Base-by-base conservation (phyloP, 2,797 vertebrate genomes). In the Fistularia commersonii region DNA sequence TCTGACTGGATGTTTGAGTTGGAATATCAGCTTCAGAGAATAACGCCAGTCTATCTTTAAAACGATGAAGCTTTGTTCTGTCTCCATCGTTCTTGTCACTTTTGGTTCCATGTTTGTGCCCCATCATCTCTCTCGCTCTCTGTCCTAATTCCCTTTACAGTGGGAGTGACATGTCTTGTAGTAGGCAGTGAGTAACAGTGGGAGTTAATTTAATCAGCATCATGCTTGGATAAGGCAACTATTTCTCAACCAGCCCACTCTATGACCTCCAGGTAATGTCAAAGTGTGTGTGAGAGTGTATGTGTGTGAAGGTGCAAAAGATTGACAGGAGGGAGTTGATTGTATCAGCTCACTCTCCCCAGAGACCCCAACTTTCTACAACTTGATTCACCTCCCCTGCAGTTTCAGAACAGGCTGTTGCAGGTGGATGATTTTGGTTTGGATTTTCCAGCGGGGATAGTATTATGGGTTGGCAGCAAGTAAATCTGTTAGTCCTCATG, bases 181-280 rank as follows among this genome's bases (percentile, higher is more conserved):
- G 58, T 61, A 51, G 61, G 42, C 64, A 44, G 32, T 43, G 50
- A 66, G 50, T 57, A 64, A 52, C 49, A 51, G 41, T 51, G 58
- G 61, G 51, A 57, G 52, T 57, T 60, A 46, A 74, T 80, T 64
- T 67, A 77, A 82, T 78, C 68, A 81, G 59, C 46, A 62, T 64
- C 56, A 48, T 70, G 74, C 62, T 72, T 56, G 40, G 44, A 57
- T 44, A 61, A 72, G 51, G 35, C 46, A 54, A 39, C 44, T 50
- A 41, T 67, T 74, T 68, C 62, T 74, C 62, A 74, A 59, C 38
- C 55, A 61, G 50, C 71, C 48, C 53, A 61, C 54, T 73, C 44
- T 23, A 49, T 78, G 67, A 76, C 74, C 73, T 65, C 64, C 31
- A 67, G 23, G 23, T 23, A 23, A 23, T 23, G 23, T 23, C 2